phyloP scores from a whole-genome alignment of 2,797 vertebrate species.

The Liparis tanakae region DNA sequence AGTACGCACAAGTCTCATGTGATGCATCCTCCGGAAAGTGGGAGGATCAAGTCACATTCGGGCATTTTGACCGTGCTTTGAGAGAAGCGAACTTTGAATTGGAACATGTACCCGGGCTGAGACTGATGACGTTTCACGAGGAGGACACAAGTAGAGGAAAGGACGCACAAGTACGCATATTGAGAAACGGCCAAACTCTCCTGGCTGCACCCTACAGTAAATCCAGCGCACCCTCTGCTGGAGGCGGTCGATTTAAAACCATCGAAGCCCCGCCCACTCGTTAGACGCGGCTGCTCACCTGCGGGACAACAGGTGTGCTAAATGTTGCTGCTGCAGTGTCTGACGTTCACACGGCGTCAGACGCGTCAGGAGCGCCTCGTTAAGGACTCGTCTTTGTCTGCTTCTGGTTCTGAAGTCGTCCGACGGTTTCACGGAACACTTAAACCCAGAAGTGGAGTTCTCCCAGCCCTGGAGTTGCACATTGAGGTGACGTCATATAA shows the following conservation, averaged over 20 bases:
- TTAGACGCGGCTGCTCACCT: neutral
- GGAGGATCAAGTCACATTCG: too few relatives aligned
- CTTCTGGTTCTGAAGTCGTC: neutral
- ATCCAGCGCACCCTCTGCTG: slow-evolving; percentile 14
- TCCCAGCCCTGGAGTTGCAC: neutral
- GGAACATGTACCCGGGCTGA: too few relatives aligned
- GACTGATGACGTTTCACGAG: too few relatives aligned
- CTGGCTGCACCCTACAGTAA: neutral
- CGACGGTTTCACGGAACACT: neutral
- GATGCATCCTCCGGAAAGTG: too few relatives aligned
- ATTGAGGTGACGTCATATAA: neutral
- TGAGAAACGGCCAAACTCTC: too few relatives aligned
- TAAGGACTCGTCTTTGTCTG: neutral
- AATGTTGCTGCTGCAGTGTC: neutral
- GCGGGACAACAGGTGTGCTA: neutral
- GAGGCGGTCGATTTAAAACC: neutral
- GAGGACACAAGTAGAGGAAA: too few relatives aligned
- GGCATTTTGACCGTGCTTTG: too few relatives aligned
- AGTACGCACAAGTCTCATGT: too few relatives aligned
- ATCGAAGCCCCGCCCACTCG: slow-evolving; percentile 11
- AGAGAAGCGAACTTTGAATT: too few relatives aligned
- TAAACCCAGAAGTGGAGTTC: neutral
- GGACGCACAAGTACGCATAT: too few relatives aligned
- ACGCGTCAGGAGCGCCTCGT: neutral
- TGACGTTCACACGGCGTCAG: too few relatives aligned